Evolutionary conservation across 2,888 invertebrate species (phyloP), one percentile per base, ranked within the genome.

Genomic region (Petrolisthes cinctipes): DNA sequence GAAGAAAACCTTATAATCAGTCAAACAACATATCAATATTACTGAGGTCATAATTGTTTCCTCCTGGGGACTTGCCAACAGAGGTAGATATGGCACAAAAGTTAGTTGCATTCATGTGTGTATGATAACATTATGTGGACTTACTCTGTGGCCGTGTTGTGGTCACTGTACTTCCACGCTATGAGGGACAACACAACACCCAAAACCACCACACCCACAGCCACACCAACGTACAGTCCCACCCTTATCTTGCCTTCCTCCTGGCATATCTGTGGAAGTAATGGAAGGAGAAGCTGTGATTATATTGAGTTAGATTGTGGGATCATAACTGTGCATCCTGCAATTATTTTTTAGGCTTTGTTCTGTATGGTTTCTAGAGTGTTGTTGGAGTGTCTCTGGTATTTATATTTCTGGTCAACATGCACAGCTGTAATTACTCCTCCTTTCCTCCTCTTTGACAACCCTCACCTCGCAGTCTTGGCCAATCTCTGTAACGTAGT

Each of bases 391-490:
- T 66, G 66, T 37, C 37, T 37, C 37, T 37, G 37, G 66, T 66
- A 66, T 37, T 4, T 75, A 9, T 37, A 37, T 75, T 51, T 75
- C 75, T 75, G 37, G 37, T 51, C 51, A 37, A 51, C 75, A 53
- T 54, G 37, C 82, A 61, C 57, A 61, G 7, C 14, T 23, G 14
- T 7, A 23, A 57, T 61, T 61, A 23, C 57, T 61, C 81, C 61
- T 51, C 61, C 73, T 75, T 75, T 83, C 73, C 37, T 75, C 57
- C 73, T 83, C 83, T 75, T 56, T 81, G 68, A 75, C 75, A 56
- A 75, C 56, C 6, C 66, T 6, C 57, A 82, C 66, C 7, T 54
- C 23, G 4, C 82, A 82, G 20, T 82, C 82, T 1, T 61, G 14
- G 5, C 82, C 82, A 37, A 79, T 61, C 4, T 57, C 66, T 7